Base-by-base conservation (phyloP, 2,113 vertebrate species). In the Sinosuthora webbiana region DNA sequence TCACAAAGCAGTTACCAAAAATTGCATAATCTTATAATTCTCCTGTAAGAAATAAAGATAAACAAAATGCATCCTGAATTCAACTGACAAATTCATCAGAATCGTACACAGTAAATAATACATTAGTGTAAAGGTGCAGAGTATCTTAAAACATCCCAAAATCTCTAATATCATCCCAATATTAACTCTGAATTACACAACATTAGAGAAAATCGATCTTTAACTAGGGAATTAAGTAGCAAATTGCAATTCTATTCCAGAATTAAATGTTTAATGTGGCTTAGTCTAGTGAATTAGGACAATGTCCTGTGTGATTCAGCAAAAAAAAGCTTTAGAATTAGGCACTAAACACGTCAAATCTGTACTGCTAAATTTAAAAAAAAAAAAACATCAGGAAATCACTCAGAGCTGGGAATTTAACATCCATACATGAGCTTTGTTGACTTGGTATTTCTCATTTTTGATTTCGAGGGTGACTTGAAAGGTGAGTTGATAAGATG, bases 301-400 rank as follows among this genome's bases (percentile, higher is more conserved):
- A 76, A 83, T 53, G 94, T 10, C 45, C 68, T 84, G 73, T 56
- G 78, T 35, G 70, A 67, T 56, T 95, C 57, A 89, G 35, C 67
- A 93, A 94, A 83, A 20, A 20, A 70, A 84, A 65, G 71, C 71
- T 83, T 93, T 83, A 94, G 60, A 93, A 84, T 76, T 82, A 96
- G 91, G 74, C 70, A 89, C 75, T 77, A 77, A 64, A 41, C 62
- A 63, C 31, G 53, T 79, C 30, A 92, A 74, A 87, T 44, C 8
- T 49, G 20, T 50, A 88, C 60, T 70, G 14, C 14, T 82, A 79
- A 87, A 74, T 78, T 76, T 24, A 74, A 73, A 89, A 25, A 87
- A 87, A 83, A 86, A 53, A 87, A 87, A 83, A 86, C 50, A 74
- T 37, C 21, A 83, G 27, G 31, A 88, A 80, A 93, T 56, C 18